Base-by-base conservation (phyloP, 2,113 vertebrate species). In the Nipponia nippon region DNA sequence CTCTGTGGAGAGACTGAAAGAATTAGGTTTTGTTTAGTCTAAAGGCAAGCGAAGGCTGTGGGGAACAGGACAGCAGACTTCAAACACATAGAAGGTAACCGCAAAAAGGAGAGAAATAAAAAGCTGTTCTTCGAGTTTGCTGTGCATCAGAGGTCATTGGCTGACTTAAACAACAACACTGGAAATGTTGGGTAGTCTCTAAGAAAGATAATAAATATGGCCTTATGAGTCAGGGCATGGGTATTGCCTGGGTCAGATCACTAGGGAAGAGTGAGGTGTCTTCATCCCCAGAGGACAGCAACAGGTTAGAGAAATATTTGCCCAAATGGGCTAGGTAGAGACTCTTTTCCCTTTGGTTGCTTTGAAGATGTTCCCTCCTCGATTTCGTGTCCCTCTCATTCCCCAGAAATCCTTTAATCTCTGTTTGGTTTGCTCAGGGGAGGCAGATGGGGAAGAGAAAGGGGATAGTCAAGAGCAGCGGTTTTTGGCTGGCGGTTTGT, bases 21-120 rank as follows among this genome's bases (percentile, higher is more conserved):
- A 96, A 87, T 91, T 75, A 84, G 47, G 72, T 66, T 97, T 96
- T 96, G 94, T 97, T 96, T 97, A 97, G 95, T 96, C 95, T 97
- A 34, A 94, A 89, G 89, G 66, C 59, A 67, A 91, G 63, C 86
- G 79, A 86, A 90, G 50, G 55, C 63, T 75, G 90, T 7, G 65
- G 69, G 50, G 63, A 96, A 19, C 38, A 30, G 77, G 55, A 58
- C 55, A 78, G 65, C 81, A 84, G 89, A 89, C 87, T 89, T 94
- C 72, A 94, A 96, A 94, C 71, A 13, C 23, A 16, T 78, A 27
- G 71, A 85, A 96, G 77, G 91, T 96, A 89, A 96, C 93, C 81
- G 7, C 89, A 81, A 89, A 93, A 84, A 76, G 50, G 42, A 84
- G 69, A 84, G 65, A 90, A 91, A 84, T 49, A 40, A n/a, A 72